Evolutionary conservation across 2,113 vertebrate species (phyloP).

Genomic region (Melierax canorus): DNA sequence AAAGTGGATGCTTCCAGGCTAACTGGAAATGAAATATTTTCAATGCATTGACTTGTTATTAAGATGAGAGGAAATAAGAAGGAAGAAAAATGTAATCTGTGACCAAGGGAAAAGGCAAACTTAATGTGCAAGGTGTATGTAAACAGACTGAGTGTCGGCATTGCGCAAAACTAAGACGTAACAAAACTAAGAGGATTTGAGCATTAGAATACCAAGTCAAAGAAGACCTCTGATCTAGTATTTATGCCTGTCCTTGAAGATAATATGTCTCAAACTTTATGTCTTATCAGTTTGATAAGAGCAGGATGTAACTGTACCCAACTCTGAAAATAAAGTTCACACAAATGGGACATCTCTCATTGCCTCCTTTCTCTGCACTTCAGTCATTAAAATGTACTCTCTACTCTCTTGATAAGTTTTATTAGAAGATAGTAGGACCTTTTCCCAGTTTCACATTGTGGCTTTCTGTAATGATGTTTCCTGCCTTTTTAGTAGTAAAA

Average conservation of each 20-base stretch:
- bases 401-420: not conserved
- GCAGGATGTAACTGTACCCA: not conserved
- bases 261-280: not conserved
- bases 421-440: not conserved
- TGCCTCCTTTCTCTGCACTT: not conserved
- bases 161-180: not conserved
- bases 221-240: not conserved
- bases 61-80: not conserved
- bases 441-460: not conserved
- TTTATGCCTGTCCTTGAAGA: not conserved
- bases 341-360: not conserved
- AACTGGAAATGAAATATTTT: not conserved
- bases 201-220: not conserved
- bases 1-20: not conserved
- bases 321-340: not conserved
- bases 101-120: not conserved
- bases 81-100: not conserved
- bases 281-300: not conserved
- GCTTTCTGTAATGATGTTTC: not conserved
- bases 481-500: not conserved
- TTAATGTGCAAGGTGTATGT: not conserved
- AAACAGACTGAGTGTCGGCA: not conserved
- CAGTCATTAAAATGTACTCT: not conserved
- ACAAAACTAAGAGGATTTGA: not conserved
- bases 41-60: not conserved